A percentile compares a stretch with the other conserved stretches of the same genome.
phyloP scores from a whole-genome alignment of 2,888 invertebrate species.

The Erpobdella octoculata region DNA sequence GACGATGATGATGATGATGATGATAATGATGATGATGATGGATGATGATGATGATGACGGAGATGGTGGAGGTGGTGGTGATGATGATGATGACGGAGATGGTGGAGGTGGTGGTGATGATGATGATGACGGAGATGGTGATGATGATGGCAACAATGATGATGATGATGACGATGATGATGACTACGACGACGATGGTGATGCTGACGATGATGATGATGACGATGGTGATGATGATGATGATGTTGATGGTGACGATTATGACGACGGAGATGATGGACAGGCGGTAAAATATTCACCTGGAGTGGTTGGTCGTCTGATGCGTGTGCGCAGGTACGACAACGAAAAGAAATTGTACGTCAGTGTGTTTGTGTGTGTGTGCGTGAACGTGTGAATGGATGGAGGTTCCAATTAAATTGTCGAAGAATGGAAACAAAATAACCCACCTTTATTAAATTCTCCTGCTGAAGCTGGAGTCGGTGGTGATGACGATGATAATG shows the following conservation, averaged over 20 bases:
- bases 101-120: neutral
- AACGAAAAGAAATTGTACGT: no score
- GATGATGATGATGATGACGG: neutral
- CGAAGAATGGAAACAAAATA: no score
- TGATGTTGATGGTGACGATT: neutral
- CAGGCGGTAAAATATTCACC: no score
- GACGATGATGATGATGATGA: slow-evolving; percentile 10
- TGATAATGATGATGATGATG: neutral
- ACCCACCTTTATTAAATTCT: no score
- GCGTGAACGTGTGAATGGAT: no score
- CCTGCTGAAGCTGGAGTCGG: no score
- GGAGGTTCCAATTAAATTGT: no score
- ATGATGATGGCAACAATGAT: no score
- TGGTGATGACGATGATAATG: slow-evolving; percentile 14
- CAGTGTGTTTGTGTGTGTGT: no score
- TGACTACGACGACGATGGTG: neutral
- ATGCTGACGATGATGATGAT: slow-evolving; percentile 15
- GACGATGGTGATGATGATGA: neutral
- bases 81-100: neutral
- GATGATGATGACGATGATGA: slow-evolving; percentile 15
- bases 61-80: neutral
- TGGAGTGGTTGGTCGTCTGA: no score
- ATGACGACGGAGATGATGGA: neutral
- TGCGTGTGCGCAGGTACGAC: no score
- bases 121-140: neutral